Evolutionary conservation across 2,113 vertebrate genomes (phyloP), one percentile per base, ranked within the genome.

Genomic region (Benitochromis conjunctus): DNA sequence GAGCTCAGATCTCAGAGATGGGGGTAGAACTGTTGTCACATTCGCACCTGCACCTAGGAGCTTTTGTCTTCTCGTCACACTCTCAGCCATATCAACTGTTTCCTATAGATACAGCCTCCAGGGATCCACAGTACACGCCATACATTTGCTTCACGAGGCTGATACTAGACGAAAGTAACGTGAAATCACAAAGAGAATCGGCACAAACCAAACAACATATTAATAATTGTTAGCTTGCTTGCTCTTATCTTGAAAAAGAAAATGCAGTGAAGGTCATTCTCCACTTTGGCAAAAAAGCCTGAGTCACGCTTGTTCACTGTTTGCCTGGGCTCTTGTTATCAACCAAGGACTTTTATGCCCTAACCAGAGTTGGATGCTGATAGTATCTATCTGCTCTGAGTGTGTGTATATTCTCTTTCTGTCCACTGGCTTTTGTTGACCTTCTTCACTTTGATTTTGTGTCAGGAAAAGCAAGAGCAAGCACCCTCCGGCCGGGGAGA

Each of bases 401-500:
- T 87, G 86, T 85, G 66, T 92, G 51, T 86, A 10, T 87, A 83
- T 92, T 86, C 78, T 89, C 80, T 92, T 88, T 93, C 74, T 91
- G 86, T 93, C 92, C 82, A 88, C 82, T 31, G 94, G 91, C 91
- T 90, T 31, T 74, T n/a, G 82, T 76, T 92, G 91, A 95, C 94
- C 92, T 92, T 92, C 86, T 86, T 87, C 71, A 26, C 84, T 86
- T 89, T 92, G 82, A 84, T 87, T 91, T 80, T 80, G 41, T 92
- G 82, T 91, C 92, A 95, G 95, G 87, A 96, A 96, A 93, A 94
- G 91, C 92, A 96, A 96, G 94, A 95, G 90, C 92, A 96, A 96
- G 91, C 94, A 95, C 83, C 95, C 95, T 55, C 91, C 92, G 26
- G 92, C 94, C 1, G 94, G 95, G 91, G 94, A 96, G 83, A 96